phyloP scores from a whole-genome alignment of 2,888 invertebrate species.

The Muschampia plurimacula region DNA sequence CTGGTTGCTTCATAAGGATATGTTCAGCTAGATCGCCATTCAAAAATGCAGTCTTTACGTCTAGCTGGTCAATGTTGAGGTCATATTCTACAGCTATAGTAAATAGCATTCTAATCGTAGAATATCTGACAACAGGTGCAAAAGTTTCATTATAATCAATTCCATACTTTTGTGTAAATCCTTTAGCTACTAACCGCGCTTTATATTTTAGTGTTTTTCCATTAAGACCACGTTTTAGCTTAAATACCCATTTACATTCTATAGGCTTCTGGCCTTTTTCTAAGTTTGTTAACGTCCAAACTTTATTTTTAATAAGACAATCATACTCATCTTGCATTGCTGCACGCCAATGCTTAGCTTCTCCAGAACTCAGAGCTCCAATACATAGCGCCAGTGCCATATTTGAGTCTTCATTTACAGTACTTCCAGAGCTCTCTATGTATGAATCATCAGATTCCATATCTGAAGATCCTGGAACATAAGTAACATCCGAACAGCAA shows the following conservation, averaged over 20 bases:
- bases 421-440: not conserved
- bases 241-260: not conserved
- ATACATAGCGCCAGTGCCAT: not conserved
- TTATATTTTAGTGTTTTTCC: not conserved
- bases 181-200: not conserved
- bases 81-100: not conserved
- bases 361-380: not conserved
- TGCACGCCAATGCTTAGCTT: constrained; percentile 1
- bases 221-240: not conserved
- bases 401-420: not conserved
- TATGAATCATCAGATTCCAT: not conserved
- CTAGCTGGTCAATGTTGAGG: not conserved
- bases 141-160: not conserved
- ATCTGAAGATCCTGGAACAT: constrained; percentile 2
- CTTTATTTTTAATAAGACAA: no score
- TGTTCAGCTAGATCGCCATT: not conserved
- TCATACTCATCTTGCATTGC: not conserved
- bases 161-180: constrained; percentile 1
- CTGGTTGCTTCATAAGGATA: constrained; percentile 4
- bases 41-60: not conserved
- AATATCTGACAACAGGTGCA: not conserved
- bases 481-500: constrained; percentile 2
- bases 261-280: not conserved
- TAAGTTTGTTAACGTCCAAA: not conserved
- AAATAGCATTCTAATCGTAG: constrained; percentile 1